Evolutionary conservation across 2,888 invertebrate genomes (phyloP), one percentile per base, ranked within the genome.

Genomic region (Nudaria mundana): DNA sequence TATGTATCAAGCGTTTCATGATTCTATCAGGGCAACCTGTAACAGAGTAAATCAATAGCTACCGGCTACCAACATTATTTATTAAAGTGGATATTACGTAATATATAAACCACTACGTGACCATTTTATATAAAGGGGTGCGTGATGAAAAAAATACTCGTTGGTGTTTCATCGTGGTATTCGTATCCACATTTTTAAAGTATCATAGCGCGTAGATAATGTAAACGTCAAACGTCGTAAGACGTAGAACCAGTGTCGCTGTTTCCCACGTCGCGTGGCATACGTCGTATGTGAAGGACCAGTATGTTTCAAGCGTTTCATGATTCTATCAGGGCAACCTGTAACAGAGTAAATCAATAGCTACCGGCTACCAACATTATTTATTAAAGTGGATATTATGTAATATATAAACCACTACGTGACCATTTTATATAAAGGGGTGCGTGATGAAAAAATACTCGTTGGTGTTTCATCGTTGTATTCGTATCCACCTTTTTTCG

Each of bases 81-180:
- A 56, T 56, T 44, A 40, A 39, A 33, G 28, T n/a, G n/a, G n/a
- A n/a, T 39, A 29, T 33, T 33, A 39, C 33, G 23, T 39, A 39
- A 39, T 44, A 52, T 31, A 39, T 44, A 23, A 39, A 40, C 33
- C 12, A 3, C 6, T 43, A 52, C 52, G 52, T 53, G 52, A 53
- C n/a, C 36, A 40, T 22, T 39, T 56, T 56, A 13, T 12, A 23
- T 33, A 38, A 53, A 26, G 37, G 48, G 30, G 30, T 23, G 29
- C 33, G 28, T 23, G 24, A 16, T 13, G 10, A 34, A 39, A 39
- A n/a, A 39, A 40, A 40, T 18, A 10, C 6, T 34, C 8, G 2
- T 13, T n/a, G 11, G 13, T 29, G 7, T 20, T 34, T 25, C 30
- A 24, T 40, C 29, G 23, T 12, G 7, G 24, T 14, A 30, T 7